These are phyloP conservation scores for Scytalopus superciliaris DNA, from an alignment of 2,113 vertebrate genomes.

Conservation along the genomic window DNA sequence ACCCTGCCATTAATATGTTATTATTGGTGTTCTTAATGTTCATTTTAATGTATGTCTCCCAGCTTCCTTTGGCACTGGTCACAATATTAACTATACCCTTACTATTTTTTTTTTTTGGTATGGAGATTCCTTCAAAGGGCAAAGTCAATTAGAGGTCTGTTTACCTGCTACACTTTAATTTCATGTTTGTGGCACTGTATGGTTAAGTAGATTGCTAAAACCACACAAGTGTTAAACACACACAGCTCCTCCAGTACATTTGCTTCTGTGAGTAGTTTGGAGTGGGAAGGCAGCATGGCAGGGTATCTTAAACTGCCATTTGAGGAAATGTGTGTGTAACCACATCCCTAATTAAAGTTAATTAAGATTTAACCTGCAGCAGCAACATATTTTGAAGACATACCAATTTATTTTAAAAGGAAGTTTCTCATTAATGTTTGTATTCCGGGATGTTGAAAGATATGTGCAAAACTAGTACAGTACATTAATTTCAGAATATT, in stretches of 20 bases:
- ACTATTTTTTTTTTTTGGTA: background rate
- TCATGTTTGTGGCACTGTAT: background rate
- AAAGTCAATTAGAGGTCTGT: background rate
- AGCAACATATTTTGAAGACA: background rate
- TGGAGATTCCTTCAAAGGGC: background rate
- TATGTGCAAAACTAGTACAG: background rate
- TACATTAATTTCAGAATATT: background rate
- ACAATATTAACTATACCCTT: background rate
- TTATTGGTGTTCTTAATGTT: background rate
- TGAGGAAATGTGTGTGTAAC: background rate
- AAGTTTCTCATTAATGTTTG: background rate
- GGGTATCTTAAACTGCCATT: background rate
- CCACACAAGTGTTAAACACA: background rate
- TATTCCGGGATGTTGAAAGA: background rate
- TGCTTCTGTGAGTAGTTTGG: background rate
- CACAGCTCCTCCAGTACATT: rapidly evolving
- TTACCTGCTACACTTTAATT: background rate
- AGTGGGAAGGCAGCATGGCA: background rate
- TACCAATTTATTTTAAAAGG: background rate
- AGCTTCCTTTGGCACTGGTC: background rate
- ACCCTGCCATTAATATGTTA: background rate
- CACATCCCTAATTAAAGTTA: background rate
- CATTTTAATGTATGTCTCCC: background rate
- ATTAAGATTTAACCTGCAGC: background rate
- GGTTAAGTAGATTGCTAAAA: background rate